Evolutionary conservation across 1,140 invertebrate genomes (phyloP), one percentile per base, ranked within the genome.

Genomic region (Bombus cullumanus): DNA sequence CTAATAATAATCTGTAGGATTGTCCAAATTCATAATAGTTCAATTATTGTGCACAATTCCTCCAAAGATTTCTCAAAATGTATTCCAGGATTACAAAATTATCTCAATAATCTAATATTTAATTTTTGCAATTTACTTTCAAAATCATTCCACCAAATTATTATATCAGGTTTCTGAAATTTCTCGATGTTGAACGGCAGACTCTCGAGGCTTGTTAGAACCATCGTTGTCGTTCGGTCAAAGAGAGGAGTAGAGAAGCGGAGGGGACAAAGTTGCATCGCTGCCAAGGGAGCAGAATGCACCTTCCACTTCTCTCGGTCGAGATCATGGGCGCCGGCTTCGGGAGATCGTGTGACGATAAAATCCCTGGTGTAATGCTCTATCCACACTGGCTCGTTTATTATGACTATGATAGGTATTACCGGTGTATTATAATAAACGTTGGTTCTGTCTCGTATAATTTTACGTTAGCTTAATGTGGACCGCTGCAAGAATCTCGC

Each of bases 231-330:
- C n/a, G 6, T 47, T n/a, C 9, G n/a, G 13, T 25, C 25, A 25
- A 34, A n/a, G 53, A 37, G 47, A 15, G 15, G 73, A 4, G 47
- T 9, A 15, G 34, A n/a, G 53, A 25, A 25, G 41, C n/a, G 25
- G 75, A 31, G 37, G 59, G 28, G 13, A 57, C 41, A 41, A 39
- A n/a, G 87, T 71, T 81, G 88, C 88, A 81, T 84, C 75, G 64
- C 76, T 87, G 86, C 87, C 86, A 80, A 85, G 74, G 80, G 77
- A 77, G 64, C 59, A 89, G 86, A 87, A 74, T 77, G 82, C 84
- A 87, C 83, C 86, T 88, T 88, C 85, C 53, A 72, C 71, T 80
- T 72, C 77, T 76, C 86, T 77, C 83, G 76, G 69, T 82, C 81
- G 81, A 74, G 81, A 62, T 75, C 81, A 82, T 73, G 68, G 79